Conservation (phyloP, 2,797 vertebrate species). For the Sparidentex hasta region DNA sequence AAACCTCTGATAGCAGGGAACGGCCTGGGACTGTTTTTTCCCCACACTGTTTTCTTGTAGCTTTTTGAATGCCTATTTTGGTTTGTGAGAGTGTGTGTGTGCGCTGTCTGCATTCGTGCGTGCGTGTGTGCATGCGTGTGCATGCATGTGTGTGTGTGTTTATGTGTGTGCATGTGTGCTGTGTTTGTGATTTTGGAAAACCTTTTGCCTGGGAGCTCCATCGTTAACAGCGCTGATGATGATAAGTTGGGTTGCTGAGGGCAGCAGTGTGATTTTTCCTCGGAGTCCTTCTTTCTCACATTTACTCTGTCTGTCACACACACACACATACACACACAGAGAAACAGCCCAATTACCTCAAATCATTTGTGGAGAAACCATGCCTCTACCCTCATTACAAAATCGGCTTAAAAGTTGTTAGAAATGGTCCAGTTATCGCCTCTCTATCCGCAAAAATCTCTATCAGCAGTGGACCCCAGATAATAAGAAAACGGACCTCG, state of each 20-base stretch:
- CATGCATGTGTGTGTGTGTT: background rate
- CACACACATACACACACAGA: slow-evolving; percentile 16
- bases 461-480: background rate
- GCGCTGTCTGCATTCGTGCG: slow-evolving; percentile 6
- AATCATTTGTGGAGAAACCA: slow-evolving; percentile 18
- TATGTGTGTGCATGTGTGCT: slow-evolving; percentile 6
- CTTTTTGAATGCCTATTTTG: slow-evolving; percentile 42
- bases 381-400: slow-evolving; percentile 9
- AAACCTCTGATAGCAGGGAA: slow-evolving; percentile 48
- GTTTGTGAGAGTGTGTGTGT: background rate
- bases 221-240: slow-evolving; percentile 63
- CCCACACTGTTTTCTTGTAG: slow-evolving; percentile 29
- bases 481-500: background rate
- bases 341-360: slow-evolving; percentile 24
- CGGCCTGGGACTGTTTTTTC: slow-evolving; percentile 29
- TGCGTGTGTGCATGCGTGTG: background rate
- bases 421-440: slow-evolving; percentile 6
- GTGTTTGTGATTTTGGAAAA: slow-evolving; percentile 33
- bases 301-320: background rate
- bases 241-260: slow-evolving; percentile 60
- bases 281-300: slow-evolving; percentile 35
- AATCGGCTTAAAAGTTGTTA: slow-evolving; percentile 28
- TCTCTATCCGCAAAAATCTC: background rate
- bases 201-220: slow-evolving; percentile 43
- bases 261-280: slow-evolving; percentile 38